Conservation (phyloP, 1,140 invertebrate genomes). For the Aphelinus atriplicis region DNA sequence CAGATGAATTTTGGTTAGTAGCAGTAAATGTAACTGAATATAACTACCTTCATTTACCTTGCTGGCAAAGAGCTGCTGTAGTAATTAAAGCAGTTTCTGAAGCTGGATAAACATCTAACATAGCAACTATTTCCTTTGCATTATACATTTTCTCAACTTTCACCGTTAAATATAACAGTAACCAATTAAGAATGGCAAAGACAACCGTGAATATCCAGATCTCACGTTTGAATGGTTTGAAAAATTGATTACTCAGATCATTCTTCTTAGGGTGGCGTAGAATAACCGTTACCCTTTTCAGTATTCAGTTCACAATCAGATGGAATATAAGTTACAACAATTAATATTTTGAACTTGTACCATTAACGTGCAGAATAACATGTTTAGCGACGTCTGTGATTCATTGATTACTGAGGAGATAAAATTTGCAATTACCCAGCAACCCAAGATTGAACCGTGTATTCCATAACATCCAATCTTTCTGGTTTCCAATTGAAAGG, state of each 20-base stretch:
- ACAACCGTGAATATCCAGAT: slow-evolving; percentile 49
- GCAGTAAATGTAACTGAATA: background rate
- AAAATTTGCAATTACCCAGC: slow-evolving; percentile 60
- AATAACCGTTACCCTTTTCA: slow-evolving; percentile 68
- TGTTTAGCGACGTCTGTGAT: too few relatives aligned
- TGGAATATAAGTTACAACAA: background rate
- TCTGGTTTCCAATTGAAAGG: slow-evolving; percentile 71
- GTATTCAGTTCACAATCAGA: background rate
- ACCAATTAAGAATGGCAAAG: slow-evolving; percentile 44
- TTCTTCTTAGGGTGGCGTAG: slow-evolving; percentile 73
- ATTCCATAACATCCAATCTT: slow-evolving; percentile 69
- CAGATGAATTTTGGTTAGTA: too few relatives aligned
- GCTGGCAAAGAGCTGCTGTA: slow-evolving; percentile 64
- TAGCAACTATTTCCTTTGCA: slow-evolving; percentile 7
- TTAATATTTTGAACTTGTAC: background rate
- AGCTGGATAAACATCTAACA: slow-evolving; percentile 41
- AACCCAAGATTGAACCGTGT: slow-evolving; percentile 69
- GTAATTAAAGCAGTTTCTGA: slow-evolving; percentile 56
- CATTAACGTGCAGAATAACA: too few relatives aligned
- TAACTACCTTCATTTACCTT: slow-evolving; percentile 57
- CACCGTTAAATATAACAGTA: slow-evolving; percentile 40
- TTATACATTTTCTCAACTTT: slow-evolving; percentile 41
- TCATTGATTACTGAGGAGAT: background rate
- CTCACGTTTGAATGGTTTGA: slow-evolving; percentile 48
- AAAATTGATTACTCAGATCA: slow-evolving; percentile 66